Base-by-base conservation (phyloP, 2,113 vertebrate species). In the Megaleporinus macrocephalus region DNA sequence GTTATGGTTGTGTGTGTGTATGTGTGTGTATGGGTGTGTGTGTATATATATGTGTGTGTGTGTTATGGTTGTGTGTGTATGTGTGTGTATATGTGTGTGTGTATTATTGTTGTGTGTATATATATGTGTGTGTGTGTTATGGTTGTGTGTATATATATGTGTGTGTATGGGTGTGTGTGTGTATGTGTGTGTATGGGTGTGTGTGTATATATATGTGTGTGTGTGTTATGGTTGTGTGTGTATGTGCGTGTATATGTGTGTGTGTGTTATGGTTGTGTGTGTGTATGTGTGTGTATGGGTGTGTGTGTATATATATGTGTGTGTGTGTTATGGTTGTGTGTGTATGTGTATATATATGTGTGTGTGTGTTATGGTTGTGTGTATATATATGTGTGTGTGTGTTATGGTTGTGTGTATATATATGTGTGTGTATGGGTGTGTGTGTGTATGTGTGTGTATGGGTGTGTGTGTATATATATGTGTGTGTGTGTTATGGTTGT, bases 151-250 rank as follows among this genome's bases (percentile, higher is more conserved):
- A 11, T 44, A 9, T 44, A 9, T 44, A 9, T 44, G 41, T 44
- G 41, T 44, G 41, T 44, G 7, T 36, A 10, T 44, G 41, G 4
- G 41, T 44, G 41, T 44, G 41, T 44, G 41, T 5, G 41, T 44
- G 41, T 44, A 9, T 44, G 41, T 44, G 41, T 5, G 5, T 44
- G 41, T 44, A 10, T 44, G 73, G 11, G 29, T 14, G 73, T 62
- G 55, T 76, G 30, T 76, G 53, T 72, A 79, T 77, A 83, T 84
- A 68, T 89, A 78, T 80, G 36, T 65, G 63, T 70, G 20, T 73
- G 85, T 73, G 12, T 70, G 18, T 68, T 3, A 36, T 36, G 65
- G 30, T 12, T 47, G 26, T 29, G 26, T 29, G 62, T 63, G 62
- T 14, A 0, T 63, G 29, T 57, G 30, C n/a, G 29, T 74, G 41